These are phyloP conservation scores for Phaenicophaeus curvirostris DNA, from an alignment of 2,797 vertebrate genomes.

Conservation along the genomic window DNA sequence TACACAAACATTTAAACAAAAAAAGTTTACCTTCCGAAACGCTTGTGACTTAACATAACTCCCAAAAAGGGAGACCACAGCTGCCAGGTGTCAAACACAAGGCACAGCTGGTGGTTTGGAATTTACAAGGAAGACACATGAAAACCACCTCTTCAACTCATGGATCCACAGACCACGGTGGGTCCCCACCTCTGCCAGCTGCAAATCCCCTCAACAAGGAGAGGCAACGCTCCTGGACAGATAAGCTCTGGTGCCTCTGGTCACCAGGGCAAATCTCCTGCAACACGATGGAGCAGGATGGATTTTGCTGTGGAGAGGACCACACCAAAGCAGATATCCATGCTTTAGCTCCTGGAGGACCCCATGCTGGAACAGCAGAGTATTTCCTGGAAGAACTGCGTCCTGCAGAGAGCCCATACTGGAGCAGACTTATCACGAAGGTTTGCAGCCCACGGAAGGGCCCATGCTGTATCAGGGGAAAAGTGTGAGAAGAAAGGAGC, in stretches of 20 bases:
- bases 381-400: rapidly evolving
- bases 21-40: rapidly evolving
- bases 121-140: background rate
- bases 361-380: background rate
- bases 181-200: background rate
- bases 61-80: background rate
- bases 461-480: rapidly evolving
- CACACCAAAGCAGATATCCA: background rate
- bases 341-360: background rate
- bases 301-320: background rate
- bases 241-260: background rate
- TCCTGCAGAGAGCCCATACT: rapidly evolving
- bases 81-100: rapidly evolving
- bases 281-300: no score
- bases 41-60: background rate
- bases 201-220: background rate
- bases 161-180: rapidly evolving
- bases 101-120: background rate
- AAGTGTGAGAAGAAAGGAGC: background rate
- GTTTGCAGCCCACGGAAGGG: background rate
- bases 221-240: background rate
- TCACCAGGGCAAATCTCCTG: background rate
- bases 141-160: rapidly evolving
- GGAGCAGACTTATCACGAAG: background rate
- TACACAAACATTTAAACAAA: background rate